These are phyloP conservation scores for Incurvaria masculella DNA, from an alignment of 2,888 invertebrate species.

Conservation along the genomic window DNA sequence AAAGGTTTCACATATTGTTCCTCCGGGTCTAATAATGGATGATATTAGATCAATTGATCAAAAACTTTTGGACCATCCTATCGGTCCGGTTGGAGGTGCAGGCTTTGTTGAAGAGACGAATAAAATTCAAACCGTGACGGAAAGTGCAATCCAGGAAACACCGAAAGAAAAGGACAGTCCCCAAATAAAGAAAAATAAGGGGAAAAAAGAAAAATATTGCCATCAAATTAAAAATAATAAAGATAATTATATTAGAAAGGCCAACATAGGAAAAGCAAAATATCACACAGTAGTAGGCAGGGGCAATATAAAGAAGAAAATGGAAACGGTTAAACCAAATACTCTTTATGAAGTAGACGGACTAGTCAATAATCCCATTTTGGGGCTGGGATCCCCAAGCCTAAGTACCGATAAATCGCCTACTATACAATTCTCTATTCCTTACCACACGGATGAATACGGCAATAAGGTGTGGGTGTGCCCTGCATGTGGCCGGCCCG, in stretches of 20 bases:
- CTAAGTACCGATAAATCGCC: constrained; percentile 24
- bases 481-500: constrained; percentile 90
- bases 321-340: constrained; percentile 66
- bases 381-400: constrained; percentile 60
- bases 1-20: constrained; percentile 37
- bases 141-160: constrained; percentile 24
- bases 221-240: constrained; percentile 63
- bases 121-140: constrained; percentile 29
- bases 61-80: constrained; percentile 31
- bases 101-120: constrained; percentile 28
- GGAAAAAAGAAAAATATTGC: constrained; percentile 62
- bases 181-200: constrained; percentile 56
- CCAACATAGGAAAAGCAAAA: constrained; percentile 65
- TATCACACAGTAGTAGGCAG: constrained; percentile 64
- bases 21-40: constrained; percentile 25
- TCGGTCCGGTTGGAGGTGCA: constrained; percentile 23
- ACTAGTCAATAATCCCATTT: constrained; percentile 73
- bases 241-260: constrained; percentile 66
- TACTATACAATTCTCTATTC: constrained; percentile 34
- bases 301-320: constrained; percentile 60
- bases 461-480: constrained; percentile 96
- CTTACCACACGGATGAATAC: constrained; percentile 67
- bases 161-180: constrained; percentile 35
- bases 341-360: constrained; percentile 48
- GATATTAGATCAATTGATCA: constrained; percentile 36